Evolutionary conservation across 2,888 invertebrate species (phyloP).

Genomic region (Cephonodes hylas): DNA sequence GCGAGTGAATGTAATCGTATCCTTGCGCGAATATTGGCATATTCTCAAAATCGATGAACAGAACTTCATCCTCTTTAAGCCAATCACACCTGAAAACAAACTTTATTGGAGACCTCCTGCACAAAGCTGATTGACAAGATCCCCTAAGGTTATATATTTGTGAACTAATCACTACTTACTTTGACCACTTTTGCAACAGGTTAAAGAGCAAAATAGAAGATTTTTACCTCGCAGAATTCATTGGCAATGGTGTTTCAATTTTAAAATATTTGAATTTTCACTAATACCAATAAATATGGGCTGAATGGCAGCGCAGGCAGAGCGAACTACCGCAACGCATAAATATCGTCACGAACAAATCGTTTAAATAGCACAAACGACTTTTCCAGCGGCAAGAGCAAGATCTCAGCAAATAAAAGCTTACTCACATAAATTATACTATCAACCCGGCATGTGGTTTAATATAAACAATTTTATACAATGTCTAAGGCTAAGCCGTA

Average conservation of each 20-base stretch:
- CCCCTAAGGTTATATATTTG: background rate
- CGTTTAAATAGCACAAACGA: no score
- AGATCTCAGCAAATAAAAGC: no score
- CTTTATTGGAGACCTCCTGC: background rate
- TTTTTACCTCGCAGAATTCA: background rate
- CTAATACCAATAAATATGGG: background rate
- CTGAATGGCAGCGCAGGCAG: background rate
- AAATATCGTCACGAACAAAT: no score
- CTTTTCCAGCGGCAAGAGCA: no score
- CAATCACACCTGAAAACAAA: background rate
- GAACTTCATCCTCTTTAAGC: background rate
- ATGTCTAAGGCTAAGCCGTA: no score
- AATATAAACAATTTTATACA: no score
- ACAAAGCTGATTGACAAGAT: background rate
- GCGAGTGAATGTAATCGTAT: background rate
- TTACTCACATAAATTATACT: no score
- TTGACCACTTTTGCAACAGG: background rate
- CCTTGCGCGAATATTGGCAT: background rate
- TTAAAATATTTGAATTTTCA: background rate
- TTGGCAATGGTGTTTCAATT: background rate
- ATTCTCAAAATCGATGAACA: background rate
- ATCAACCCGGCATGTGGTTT: no score
- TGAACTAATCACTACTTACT: background rate
- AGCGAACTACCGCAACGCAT: background rate
- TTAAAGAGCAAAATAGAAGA: background rate